phyloP scores from a whole-genome alignment of 2,797 vertebrate genomes.

The Molothrus aeneus region DNA sequence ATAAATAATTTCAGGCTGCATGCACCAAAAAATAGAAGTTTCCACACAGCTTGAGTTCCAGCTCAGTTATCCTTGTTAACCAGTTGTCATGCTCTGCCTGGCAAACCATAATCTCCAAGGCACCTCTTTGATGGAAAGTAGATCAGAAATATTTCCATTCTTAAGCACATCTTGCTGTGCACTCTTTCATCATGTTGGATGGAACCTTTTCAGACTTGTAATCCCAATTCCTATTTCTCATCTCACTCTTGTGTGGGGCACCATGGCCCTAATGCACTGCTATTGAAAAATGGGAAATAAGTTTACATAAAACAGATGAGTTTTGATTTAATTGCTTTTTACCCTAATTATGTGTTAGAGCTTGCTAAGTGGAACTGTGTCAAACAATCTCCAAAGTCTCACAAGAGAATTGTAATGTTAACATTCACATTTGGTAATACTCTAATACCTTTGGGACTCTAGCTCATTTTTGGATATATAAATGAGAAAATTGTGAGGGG shows the following conservation, averaged over 20 bases:
- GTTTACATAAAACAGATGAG: neutral
- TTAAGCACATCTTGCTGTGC: neutral
- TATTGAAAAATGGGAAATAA: neutral
- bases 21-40: neutral
- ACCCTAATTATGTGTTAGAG: neutral
- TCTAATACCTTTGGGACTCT: neutral
- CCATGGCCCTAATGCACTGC: too few species aligned
- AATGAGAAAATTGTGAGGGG: neutral
- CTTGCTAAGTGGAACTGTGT: neutral
- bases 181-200: neutral
- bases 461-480: neutral
- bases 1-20: slow-evolving; percentile 36
- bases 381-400: neutral
- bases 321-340: neutral
- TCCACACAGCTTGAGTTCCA: neutral
- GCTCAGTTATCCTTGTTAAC: neutral
- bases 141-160: neutral
- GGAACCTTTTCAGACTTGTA: neutral
- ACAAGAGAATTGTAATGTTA: neutral
- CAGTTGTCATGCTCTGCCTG: neutral
- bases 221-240: neutral
- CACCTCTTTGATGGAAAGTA: neutral
- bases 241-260: neutral
- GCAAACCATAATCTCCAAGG: neutral
- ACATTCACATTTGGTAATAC: neutral